Base-by-base conservation (phyloP, 2,113 vertebrate genomes). In the Clarias magur region DNA sequence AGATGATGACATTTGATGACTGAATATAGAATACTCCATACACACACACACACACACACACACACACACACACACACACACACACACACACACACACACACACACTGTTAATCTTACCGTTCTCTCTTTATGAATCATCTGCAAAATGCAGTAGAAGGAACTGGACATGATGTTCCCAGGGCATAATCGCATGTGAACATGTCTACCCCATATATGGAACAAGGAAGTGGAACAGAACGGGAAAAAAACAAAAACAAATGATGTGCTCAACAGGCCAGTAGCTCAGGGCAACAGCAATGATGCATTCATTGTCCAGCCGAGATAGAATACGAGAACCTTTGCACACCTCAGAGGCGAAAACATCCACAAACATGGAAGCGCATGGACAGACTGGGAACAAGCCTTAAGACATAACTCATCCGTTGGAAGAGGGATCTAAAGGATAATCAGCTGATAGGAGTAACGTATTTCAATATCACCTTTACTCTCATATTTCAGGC, bases 251-350 rank as follows among this genome's bases (percentile, higher is more conserved):
- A 63, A 63, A 79, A 87, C 67, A 88, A 90, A 90, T 87, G 78
- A 90, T 68, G 76, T 79, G 34, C 85, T 88, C 84, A 90, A 82
- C 73, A 83, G 79, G 89, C 73, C 54, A 59, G 78, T 67, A 75
- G 89, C 86, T 84, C 42, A 85, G 84, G 89, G 87, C 87, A 82
- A 68, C 62, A 81, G 85, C 70, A 78, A 59, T 88, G 85, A 87
- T 90, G 78, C 89, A 80, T 87, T 80, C 70, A 88, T 84, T 87
- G 78, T 88, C 85, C 83, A 79, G 86, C 76, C 59, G 65, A 90
- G 81, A 88, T 72, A 82, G 87, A 90, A 82, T 86, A 81, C 34
- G 19, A 80, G 84, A 83, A 85, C 63, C 86, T 86, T 78, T 72
- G 86, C 82, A 67, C 67, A 13, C 83, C 86, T 86, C 63, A 1